Conservation (phyloP, 2,113 vertebrate genomes). For the Coryphaenoides rupestris region DNA sequence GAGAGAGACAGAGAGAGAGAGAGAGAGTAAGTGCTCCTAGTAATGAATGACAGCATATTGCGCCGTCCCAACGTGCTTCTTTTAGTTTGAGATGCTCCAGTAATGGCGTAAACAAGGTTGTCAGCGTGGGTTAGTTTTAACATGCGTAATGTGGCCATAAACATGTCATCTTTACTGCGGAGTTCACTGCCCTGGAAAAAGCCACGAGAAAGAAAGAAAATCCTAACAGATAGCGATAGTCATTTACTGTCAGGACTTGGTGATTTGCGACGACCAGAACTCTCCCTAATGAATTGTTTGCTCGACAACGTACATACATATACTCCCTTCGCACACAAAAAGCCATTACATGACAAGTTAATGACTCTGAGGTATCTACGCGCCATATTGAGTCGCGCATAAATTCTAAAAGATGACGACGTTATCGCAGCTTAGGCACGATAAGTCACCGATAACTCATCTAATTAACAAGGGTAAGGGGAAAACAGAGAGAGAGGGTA, state of each 20-base stretch:
- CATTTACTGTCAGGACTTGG: too few species aligned
- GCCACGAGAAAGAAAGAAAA: too few species aligned
- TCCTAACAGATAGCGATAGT: too few species aligned
- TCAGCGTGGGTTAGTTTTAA: slow-evolving; percentile 1
- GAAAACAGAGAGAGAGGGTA: neutral
- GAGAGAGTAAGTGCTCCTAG: slow-evolving; percentile 3
- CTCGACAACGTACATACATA: too few species aligned
- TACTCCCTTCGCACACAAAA: too few species aligned
- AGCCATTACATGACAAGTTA: too few species aligned
- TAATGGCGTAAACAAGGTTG: neutral
- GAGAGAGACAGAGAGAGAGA: slow-evolving; percentile 2
- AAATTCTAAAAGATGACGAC: too few species aligned
- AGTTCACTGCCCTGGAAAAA: neutral
- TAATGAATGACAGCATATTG: slow-evolving; percentile 48
- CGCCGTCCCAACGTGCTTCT: slow-evolving; percentile 40
- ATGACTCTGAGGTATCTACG: too few species aligned
- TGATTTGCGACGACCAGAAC: too few species aligned
- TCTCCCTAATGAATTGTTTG: too few species aligned
- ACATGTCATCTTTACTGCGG: neutral
- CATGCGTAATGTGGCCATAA: neutral
- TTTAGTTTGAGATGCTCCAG: slow-evolving; percentile 7
- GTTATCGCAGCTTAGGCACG: too few species aligned
- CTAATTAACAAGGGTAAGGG: neutral
- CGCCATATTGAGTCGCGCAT: too few species aligned
- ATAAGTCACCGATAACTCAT: neutral